phyloP scores from a whole-genome alignment of 1,140 invertebrate species.

The Linepithema humile region DNA sequence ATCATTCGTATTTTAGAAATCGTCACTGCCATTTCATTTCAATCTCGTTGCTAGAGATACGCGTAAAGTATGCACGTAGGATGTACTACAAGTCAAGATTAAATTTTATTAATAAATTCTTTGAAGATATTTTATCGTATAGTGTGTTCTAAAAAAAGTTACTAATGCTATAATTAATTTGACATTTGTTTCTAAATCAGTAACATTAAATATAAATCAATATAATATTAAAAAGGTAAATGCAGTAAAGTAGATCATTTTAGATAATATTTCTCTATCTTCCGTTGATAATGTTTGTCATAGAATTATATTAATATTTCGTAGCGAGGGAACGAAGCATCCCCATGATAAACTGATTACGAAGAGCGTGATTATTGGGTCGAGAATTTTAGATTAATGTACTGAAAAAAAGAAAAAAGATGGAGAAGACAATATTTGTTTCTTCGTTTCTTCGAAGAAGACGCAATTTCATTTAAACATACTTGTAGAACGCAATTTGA shows the following conservation, averaged over 20 bases:
- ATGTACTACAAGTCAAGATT: background rate
- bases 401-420: background rate
- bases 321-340: background rate
- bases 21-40: background rate
- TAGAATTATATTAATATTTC: background rate
- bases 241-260: background rate
- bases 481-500: constrained; percentile 2
- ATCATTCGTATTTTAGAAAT: background rate
- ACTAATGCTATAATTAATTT: background rate
- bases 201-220: background rate
- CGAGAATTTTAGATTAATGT: background rate
- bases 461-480: constrained; percentile 33
- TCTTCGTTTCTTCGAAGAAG: background rate
- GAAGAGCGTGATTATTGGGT: background rate
- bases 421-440: background rate
- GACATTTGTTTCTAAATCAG: background rate
- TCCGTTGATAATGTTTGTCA: background rate
- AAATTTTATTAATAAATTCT: background rate
- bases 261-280: background rate
- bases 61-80: background rate
- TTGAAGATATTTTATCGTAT: background rate
- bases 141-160: background rate
- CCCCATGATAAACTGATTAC: background rate
- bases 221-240: background rate
- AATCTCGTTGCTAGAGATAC: background rate